Base-by-base conservation (phyloP, 2,113 vertebrate genomes). In the Bubo bubo region DNA sequence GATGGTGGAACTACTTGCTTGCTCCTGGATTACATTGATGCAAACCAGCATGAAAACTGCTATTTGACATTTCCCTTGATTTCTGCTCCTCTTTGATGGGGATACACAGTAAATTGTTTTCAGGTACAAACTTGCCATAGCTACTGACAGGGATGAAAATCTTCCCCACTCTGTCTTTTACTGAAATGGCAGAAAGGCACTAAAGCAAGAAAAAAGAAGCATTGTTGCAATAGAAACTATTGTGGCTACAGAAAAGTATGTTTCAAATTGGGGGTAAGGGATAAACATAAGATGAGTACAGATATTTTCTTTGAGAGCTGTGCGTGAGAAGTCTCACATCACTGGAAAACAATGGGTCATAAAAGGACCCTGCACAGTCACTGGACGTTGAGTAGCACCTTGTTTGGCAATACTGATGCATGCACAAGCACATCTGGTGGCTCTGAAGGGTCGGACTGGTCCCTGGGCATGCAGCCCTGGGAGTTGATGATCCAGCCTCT, bases 1-100 rank as follows among this genome's bases (percentile, higher is more conserved):
- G 60, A 88, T 84, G 90, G 74, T 49, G 23, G 77, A 96, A 96
- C 96, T 91, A 95, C 92, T 95, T 12, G 3, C 73, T 95, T 74
- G 75, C 58, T 95, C 70, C 86, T 86, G 89, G 84, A 90, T 85
- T 88, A 82, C 50, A 4, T 4, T 43, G 80, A 73, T 82, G 80
- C 77, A 93, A 90, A 68, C 60, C 77, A 85, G 73, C 62, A 90
- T 63, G 63, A 91, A 90, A 96, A 70, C 37, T 22, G 50, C n/a
- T 82, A 18, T 83, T 62, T 93, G 76, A 76, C 27, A 59, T 91
- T 94, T 95, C 58, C 55, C 74, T 81, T 87, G 45, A 86, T 95
- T 93, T 87, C 86, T 72, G 9, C 50, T 79, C 23, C n/a, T 76
- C 52, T 92, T 59, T 76, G 45, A 45, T 86, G 55, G 55, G 56